Evolutionary conservation across 2,113 vertebrate genomes (phyloP), one percentile per base, ranked within the genome.

Genomic region (Corythornis madagascariensis): DNA sequence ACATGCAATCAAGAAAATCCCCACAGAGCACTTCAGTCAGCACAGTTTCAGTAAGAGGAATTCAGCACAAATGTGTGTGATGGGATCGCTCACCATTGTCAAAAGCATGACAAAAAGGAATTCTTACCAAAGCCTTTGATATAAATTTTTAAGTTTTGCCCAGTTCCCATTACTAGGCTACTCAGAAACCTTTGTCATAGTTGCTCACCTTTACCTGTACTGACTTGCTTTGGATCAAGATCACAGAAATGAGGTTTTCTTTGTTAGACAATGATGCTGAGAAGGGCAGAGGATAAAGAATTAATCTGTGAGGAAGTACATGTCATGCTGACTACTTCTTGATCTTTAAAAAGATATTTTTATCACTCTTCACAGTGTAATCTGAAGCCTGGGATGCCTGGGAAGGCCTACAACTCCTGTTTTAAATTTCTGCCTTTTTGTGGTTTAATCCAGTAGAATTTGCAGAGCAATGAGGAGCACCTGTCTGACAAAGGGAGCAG

Each of bases 241-340:
- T 76, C 85, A 67, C 24, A 83, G 67, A 85, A 86, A 59, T 28
- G 4, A 83, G 45, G 45, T 79, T 13, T 84, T 43, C 59, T 88
- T 86, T 86, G 78, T 89, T 86, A 56, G 52, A 35, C 38, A 24
- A 28, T 73, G 84, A 76, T 66, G 87, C 45, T 55, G 75, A 76
- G 66, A 92, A 92, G 64, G 84, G 72, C 75, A 91, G 60, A 89
- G 67, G 84, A 93, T 85, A 85, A 86, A 89, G 71, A 64, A 90
- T 45, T 85, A 76, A 89, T 87, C 50, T 31, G 19, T 42, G 67
- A 87, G 69, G 84, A 78, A 88, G 35, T 65, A 66, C 29, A 21
- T 83, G 77, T 75, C 48, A 71, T 55, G 52, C 47, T 94, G 72
- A 26, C 45, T 92, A 10, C 38, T 56, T 88, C 91, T 74, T 80